A percentile compares a stretch with the other conserved stretches of the same genome.
phyloP scores from a whole-genome alignment of 2,113 vertebrate genomes.

The Ovis aries region ARS-UI_Ramb_v3.0 NC_056080.1:23237001-23237500 shows the following conservation, averaged over 20 bases:
- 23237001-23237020: constrained; percentile 71
- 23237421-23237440: background rate
- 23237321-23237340: constrained; percentile 17
- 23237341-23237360: constrained; percentile 34
- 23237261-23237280: constrained; percentile 29
- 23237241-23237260: background rate
- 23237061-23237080: constrained; percentile 40
- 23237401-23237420: background rate
- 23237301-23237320: constrained; percentile 42
- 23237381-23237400: constrained; percentile 34
- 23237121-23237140: constrained; percentile 9
- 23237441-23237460: background rate
- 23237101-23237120: constrained; percentile 49
- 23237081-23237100: constrained; percentile 51
- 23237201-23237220: constrained; percentile 48
- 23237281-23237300: constrained; percentile 20
- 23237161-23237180: constrained; percentile 19
- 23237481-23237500: background rate
- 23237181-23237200: constrained; percentile 40
- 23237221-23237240: constrained; percentile 42
- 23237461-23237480: background rate
- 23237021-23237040: constrained; percentile 60
- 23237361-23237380: background rate
- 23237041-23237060: constrained; percentile 33
- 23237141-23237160: constrained; percentile 48